Evolutionary conservation across 1,140 invertebrate genomes (phyloP).

Genomic region (Sipha flava): DNA sequence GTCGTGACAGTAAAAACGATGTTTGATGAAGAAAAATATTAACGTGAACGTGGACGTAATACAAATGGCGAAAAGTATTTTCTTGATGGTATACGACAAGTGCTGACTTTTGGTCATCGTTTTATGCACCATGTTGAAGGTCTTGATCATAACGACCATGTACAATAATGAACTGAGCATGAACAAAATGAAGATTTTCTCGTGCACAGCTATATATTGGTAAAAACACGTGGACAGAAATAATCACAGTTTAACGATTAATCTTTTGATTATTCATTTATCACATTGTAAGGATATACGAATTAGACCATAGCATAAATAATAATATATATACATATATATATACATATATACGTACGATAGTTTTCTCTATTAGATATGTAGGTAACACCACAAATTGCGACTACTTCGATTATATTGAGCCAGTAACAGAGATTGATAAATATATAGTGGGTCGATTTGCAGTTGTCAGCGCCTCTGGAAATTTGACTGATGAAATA

Average conservation of each 20-base stretch:
- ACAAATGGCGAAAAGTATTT: conserved; percentile 64
- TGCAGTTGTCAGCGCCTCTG: not conserved
- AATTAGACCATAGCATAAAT: too few relatives aligned
- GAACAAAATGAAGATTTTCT: conserved; percentile 86
- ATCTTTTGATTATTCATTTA: not conserved
- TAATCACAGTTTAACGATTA: not conserved
- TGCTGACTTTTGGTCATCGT: conserved; percentile 42
- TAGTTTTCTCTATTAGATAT: conserved; percentile 91
- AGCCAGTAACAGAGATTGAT: conserved; percentile 71
- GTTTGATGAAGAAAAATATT: conserved; percentile 76
- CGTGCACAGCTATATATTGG: conserved; percentile 74
- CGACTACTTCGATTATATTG: conserved; percentile 72
- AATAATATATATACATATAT: too few relatives aligned
- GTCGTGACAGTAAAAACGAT: conserved; percentile 76
- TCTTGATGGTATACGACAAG: conserved; percentile 57
- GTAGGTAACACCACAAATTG: conserved; percentile 79
- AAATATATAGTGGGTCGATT: conserved; percentile 43
- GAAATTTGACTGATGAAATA: conserved; percentile 56
- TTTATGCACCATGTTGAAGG: conserved; percentile 44
- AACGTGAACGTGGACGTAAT: conserved; percentile 69
- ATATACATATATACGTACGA: conserved; percentile 62
- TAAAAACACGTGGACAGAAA: conserved; percentile 20
- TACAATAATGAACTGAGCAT: conserved; percentile 79
- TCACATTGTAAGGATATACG: too few relatives aligned
- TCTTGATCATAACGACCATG: conserved; percentile 63